These are phyloP conservation scores for Prochilodus magdalenae DNA, from an alignment of 2,113 vertebrate genomes.

Conservation along the genomic window DNA sequence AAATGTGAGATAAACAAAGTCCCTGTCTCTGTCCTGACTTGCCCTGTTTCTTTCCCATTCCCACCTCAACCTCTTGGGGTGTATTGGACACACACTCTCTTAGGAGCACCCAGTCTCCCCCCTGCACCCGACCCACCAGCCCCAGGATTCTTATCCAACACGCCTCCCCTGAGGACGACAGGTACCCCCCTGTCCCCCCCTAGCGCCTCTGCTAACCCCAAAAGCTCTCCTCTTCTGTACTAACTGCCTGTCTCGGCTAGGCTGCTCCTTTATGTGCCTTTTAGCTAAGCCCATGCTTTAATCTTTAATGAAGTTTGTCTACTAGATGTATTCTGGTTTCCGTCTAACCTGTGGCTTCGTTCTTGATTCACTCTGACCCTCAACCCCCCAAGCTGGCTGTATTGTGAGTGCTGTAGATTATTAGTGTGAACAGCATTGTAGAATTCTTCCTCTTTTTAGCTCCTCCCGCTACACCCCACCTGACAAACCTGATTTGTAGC, in stretches of 20 bases:
- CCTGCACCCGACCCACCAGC: conserved; percentile 93
- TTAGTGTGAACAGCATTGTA: conserved; percentile 21
- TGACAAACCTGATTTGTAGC: neutral
- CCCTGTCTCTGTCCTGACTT: conserved; percentile 43
- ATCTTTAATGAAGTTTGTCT: conserved; percentile 19
- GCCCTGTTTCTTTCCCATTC: conserved; percentile 61
- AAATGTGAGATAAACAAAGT: conserved; percentile 35
- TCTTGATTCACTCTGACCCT: conserved; percentile 28
- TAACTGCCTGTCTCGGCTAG: conserved; percentile 33
- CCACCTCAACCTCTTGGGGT: conserved; percentile 55
- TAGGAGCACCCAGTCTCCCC: conserved; percentile 90
- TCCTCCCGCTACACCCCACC: neutral
- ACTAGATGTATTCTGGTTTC: conserved; percentile 34
- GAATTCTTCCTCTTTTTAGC: conserved; percentile 18
- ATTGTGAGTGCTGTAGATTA: conserved; percentile 30
- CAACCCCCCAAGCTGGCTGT: conserved; percentile 33
- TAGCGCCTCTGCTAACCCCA: conserved; percentile 61
- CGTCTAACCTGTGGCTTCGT: conserved; percentile 44
- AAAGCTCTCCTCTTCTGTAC: conserved; percentile 55
- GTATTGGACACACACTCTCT: conserved; percentile 49
- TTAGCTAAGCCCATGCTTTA: conserved; percentile 42
- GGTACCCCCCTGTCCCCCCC: conserved; percentile 72
- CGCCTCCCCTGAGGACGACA: conserved; percentile 97
- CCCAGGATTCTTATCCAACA: conserved; percentile 99
- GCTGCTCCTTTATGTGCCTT: conserved; percentile 33